Percentiles rank a stretch among this genome's conserved stretches.
These are phyloP conservation scores for Drosophila serrata DNA, from an alignment of 1,140 invertebrate species.

Conservation along the genomic window DNA sequence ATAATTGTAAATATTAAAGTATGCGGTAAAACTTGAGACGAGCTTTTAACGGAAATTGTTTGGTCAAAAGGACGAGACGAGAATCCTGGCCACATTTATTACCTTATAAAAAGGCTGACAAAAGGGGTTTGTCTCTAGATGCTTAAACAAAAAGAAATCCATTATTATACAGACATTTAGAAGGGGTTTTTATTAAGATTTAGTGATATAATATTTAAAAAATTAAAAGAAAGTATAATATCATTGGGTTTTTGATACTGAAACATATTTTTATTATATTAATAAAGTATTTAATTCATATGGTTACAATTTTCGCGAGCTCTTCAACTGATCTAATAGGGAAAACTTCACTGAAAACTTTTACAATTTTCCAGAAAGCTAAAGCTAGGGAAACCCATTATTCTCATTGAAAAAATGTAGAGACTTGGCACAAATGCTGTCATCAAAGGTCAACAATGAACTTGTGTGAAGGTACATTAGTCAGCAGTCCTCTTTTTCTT, in stretches of 20 bases:
- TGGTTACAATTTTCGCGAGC: too few relatives aligned
- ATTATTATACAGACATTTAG: conserved; percentile 13
- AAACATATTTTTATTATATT: not conserved
- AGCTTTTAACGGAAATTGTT: conserved; percentile 16
- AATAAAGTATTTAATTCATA: too few relatives aligned
- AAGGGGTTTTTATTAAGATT: not conserved
- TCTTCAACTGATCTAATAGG: not conserved
- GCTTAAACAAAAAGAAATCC: not conserved
- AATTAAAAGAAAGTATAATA: not conserved
- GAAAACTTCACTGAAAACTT: not conserved
- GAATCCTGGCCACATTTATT: conserved; percentile 12
- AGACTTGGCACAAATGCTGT: conserved; percentile 8
- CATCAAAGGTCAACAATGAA: conserved; percentile 23
- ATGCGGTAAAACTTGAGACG: conserved; percentile 14
- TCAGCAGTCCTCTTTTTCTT: conserved; percentile 15
- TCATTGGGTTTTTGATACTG: not conserved
- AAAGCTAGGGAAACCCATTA: not conserved
- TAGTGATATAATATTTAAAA: not conserved
- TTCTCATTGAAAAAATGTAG: conserved; percentile 15
- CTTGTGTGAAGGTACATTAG: conserved; percentile 11
- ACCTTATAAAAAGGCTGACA: conserved; percentile 4
- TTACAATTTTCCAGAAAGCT: not conserved
- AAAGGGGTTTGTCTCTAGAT: not conserved
- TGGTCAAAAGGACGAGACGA: not conserved
- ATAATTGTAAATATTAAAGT: conserved; percentile 68